These are phyloP conservation scores for Brachionus paranguensis DNA, from an alignment of 1,140 invertebrate genomes.

Conservation along the genomic window DNA sequence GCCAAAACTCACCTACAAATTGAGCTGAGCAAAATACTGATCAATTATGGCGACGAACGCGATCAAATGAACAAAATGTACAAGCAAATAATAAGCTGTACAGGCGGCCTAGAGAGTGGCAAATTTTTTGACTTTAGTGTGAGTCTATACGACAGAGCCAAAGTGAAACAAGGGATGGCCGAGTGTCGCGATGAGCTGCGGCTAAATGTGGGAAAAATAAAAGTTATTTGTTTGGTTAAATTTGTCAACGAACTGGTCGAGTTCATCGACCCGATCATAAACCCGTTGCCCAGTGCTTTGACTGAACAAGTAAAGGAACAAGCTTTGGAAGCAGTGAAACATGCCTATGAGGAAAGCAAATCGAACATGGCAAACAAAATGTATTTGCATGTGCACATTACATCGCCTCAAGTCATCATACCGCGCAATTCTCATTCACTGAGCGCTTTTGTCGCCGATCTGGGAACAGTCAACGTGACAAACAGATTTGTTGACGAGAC, in stretches of 20 bases:
- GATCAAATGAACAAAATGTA: not conserved
- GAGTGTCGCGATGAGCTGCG: not conserved
- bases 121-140: conserved; percentile 36
- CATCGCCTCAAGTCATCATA: conserved; percentile 68
- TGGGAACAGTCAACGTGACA: conserved; percentile 69
- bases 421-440: conserved; percentile 73
- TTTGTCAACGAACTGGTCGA: conserved; percentile 36
- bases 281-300: conserved; percentile 4
- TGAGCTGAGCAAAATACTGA: conserved; percentile 29
- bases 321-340: conserved; percentile 32
- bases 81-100: conserved; percentile 31
- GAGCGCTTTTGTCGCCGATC: conserved; percentile 70
- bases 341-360: conserved; percentile 20
- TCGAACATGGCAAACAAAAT: conserved; percentile 60
- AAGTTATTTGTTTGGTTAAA: conserved; percentile 29
- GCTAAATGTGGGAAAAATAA: conserved; percentile 27
- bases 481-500: conserved; percentile 66
- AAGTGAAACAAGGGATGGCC: not conserved
- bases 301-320: conserved; percentile 39
- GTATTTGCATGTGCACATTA: conserved; percentile 66
- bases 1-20: not conserved
- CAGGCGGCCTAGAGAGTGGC: not conserved
- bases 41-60: not conserved
- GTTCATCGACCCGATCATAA: conserved; percentile 30
- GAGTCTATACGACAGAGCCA: not conserved